phyloP scores from a whole-genome alignment of 2,797 vertebrate species.

The Spinibarbus caldwelli region DNA sequence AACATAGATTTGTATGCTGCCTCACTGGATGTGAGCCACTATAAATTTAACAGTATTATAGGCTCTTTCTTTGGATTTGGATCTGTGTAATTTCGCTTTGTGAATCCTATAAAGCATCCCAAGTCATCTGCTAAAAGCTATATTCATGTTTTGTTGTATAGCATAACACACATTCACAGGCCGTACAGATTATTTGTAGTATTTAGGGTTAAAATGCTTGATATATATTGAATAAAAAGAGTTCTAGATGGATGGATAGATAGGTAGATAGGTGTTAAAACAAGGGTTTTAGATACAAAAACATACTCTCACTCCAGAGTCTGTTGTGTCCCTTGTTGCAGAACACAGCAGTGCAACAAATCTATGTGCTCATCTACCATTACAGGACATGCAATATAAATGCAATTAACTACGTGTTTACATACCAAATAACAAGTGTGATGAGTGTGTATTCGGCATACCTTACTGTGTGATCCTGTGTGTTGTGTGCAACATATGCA shows the following conservation, averaged over 20 bases:
- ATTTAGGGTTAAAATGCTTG: background rate
- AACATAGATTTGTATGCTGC: slow-evolving; percentile 77
- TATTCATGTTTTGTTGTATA: background rate
- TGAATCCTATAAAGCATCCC: background rate
- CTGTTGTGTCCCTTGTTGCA: slow-evolving; percentile 55
- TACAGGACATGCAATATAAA: slow-evolving; percentile 60
- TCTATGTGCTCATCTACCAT: slow-evolving; percentile 73
- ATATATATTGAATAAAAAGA: background rate
- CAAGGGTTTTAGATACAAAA: background rate
- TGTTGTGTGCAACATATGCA: slow-evolving; percentile 71
- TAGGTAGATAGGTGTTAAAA: background rate
- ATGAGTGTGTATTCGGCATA: slow-evolving; percentile 66
- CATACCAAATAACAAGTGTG: slow-evolving; percentile 49
- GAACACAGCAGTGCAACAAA: slow-evolving; percentile 72
- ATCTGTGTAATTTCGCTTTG: background rate
- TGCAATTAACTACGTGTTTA: slow-evolving; percentile 62
- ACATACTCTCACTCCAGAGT: slow-evolving; percentile 14
- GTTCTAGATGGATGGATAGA: background rate
- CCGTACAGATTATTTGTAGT: background rate
- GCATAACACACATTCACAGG: background rate
- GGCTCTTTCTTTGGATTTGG: background rate
- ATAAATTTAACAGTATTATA: background rate
- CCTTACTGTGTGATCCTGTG: slow-evolving; percentile 57
- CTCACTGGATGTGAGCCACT: slow-evolving; percentile 66
- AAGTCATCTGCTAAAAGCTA: background rate